Base-by-base conservation (phyloP, 2,888 invertebrate genomes). In the Coleophora deauratella region DNA sequence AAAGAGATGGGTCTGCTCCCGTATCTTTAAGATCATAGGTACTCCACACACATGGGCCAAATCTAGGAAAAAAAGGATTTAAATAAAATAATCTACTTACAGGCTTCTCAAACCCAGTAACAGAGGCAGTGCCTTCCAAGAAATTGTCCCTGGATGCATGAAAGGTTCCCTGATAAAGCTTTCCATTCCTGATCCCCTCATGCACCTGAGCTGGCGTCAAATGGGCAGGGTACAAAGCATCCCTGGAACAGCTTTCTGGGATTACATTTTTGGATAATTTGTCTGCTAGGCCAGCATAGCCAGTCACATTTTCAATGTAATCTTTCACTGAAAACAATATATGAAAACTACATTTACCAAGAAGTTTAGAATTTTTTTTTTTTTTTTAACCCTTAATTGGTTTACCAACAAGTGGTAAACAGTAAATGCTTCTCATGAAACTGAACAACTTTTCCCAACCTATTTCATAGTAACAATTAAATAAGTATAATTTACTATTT, bases 71-170 rank as follows among this genome's bases (percentile, higher is more conserved):
- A n/a, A n/a, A n/a, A n/a, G n/a, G n/a, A n/a, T n/a, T n/a, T n/a
- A n/a, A n/a, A n/a, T n/a, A n/a, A n/a, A n/a, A n/a, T n/a, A n/a
- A 28, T 13, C 13, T 14, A 77, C 88, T 87, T 82, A 96, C 95
- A 64, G 91, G 88, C 74, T 93, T 92, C 28, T 96, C 94, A 65
- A 89, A 89, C 10, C 90, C 90, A 59, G 93, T 94, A 1, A 96
- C 91, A 67, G 89, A 91, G 8, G 96, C 95, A 46, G 88, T 91
- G 9, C 96, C 99, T 76, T 99, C 99, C 10, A 98, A 84, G 66
- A 94, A 98, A 74, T 99, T 99, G 61, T 98, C 97, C 39, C 95
- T 87, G 0, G 96, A 97, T 0, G 97, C 94, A 62, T 90, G 87
- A 63, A 94, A 95, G 1, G 91, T 89, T 0, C 97, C 98, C 66